Base-by-base conservation (phyloP, 2,797 vertebrate genomes). In the Crax fasciolata region DNA sequence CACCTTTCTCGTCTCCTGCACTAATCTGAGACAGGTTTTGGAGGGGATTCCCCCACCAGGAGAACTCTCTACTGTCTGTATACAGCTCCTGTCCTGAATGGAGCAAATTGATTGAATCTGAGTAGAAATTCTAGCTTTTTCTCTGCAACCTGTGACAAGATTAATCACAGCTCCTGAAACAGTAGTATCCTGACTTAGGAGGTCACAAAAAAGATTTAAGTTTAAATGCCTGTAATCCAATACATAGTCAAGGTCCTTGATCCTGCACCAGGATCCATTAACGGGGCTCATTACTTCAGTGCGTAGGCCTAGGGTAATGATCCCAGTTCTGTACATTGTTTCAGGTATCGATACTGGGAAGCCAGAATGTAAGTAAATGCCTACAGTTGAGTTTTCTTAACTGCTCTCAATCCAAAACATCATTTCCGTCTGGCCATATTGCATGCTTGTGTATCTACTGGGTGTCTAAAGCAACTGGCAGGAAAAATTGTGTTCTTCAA, bases 41-140 rank as follows among this genome's bases (percentile, higher is more conserved):
- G n/a, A 15, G 9, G 39, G 24, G 71, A 62, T 72, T 91, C 87
- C 39, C 59, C 12, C 62, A 92, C 18, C 13, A 58, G 48, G 13
- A 88, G 54, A 94, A 91, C 80, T 51, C 46, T 71, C 43, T 75
- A 24, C 35, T 1, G 16, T 41, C 71, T 84, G 17, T 39, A 82
- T 55, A 61, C 1, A 0, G 58, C 16, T 58, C 78, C 43, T 68
- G 80, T 35, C 27, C 30, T 27, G 17, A 91, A 82, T 59, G 15
- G 35, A 75, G 43, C 23, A 82, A 92, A 84, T 2, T n/a, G 38
- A 68, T 17, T 78, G 86, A 90, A 83, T 59, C 55, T 58, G 67
- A 87, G 72, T 32, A 77, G 67, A 92, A 94, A 90, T 87, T 89
- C 79, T 59, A 94, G 61, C 76, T 93, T 95, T 93, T 70, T 59